Base-by-base conservation (phyloP, 2,888 invertebrate species). In the Malacosoma neustria region DNA sequence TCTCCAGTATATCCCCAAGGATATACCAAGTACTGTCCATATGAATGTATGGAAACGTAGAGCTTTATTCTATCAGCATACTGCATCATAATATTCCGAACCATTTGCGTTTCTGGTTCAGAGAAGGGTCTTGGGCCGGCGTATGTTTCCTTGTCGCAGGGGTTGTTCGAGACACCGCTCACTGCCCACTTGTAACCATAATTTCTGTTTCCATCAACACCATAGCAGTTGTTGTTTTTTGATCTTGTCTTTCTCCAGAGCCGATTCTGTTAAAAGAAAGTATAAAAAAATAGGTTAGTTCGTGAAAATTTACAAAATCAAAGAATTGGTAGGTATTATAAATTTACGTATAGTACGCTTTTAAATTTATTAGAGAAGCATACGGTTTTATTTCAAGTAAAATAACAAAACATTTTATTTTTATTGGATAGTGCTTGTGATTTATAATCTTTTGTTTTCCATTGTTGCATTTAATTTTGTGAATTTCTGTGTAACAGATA, bases 181-280 rank as follows among this genome's bases (percentile, higher is more conserved):
- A 65, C 89, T 51, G 87, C 90, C 92, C 92, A 92, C 48, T 90
- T 86, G 57, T 81, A 89, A 11, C 87, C 91, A 57, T 90, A 93
- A 70, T 93, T 93, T 11, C 93, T 74, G 60, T 93, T 93, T 3
- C 88, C 88, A 49, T 93, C 93, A 0, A 89, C 89, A 2, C 93
- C 93, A 13, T 49, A 61, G 49, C 92, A 92, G 0, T 41, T 33
- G 1, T 48, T 43, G 3, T 49, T 48, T 40, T 61, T 64, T 1
- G 88, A 87, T 22, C 90, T 75, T 1, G 90, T 91, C 58, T 91
- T 90, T 38, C 91, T 84, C 91, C 91, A 91, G 47, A 89, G 44
- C 2, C 90, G 88, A 41, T 89, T 79, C 90, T 91, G 60, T 35
- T 51, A 60, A 48, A 51, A 46, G 32, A 32, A 12, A 14, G n/a